Evolutionary conservation across 2,113 vertebrate genomes (phyloP).

Genomic region (Pedionomus torquatus): DNA sequence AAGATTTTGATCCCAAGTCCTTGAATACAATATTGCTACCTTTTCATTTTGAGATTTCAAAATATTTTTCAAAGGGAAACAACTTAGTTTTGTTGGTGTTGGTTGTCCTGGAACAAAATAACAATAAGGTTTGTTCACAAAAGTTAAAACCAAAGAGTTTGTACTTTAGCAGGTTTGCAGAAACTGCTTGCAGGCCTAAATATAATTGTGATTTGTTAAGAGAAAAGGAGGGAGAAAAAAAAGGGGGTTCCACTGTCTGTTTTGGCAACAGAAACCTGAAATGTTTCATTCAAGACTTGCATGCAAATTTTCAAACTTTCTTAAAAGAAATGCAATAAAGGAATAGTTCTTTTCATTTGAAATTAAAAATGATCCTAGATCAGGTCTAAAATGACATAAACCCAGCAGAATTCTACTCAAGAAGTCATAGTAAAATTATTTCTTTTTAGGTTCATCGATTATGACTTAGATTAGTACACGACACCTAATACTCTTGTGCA

Average conservation of each 20-base stretch:
- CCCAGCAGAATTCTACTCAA: neutral
- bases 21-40: neutral
- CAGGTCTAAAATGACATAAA: neutral
- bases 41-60: neutral
- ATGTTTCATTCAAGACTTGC: neutral
- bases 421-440: neutral
- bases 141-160: neutral
- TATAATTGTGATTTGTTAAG: neutral
- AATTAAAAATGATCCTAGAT: neutral
- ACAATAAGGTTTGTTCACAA: neutral
- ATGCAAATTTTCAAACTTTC: neutral
- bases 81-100: neutral
- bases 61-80: neutral
- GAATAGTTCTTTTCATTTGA: neutral
- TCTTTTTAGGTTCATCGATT: neutral
- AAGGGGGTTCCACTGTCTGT: neutral
- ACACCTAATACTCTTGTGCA: neutral
- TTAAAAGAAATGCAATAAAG: neutral
- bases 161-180: neutral
- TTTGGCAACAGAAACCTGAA: neutral
- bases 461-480: neutral
- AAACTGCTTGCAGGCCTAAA: neutral
- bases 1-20: neutral
- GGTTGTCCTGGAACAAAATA: neutral
- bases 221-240: neutral